Conservation (phyloP, 1,140 invertebrate genomes). For the Plectrocnemia conspersa region DNA sequence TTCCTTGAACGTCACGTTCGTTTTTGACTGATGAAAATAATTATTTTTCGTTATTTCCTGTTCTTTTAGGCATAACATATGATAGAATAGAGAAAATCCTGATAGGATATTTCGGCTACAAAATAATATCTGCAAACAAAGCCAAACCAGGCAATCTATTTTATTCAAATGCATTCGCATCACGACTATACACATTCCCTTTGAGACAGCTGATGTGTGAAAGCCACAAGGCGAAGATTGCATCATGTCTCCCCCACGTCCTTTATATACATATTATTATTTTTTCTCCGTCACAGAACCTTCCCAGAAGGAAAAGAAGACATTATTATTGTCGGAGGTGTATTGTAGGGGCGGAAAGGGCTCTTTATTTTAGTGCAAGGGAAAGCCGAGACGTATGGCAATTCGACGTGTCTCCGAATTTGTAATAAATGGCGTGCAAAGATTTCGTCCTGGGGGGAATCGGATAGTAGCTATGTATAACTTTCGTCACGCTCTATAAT, state of each 20-base stretch:
- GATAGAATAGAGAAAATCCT: too few relatives aligned
- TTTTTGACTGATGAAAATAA: too few relatives aligned
- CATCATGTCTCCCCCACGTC: conserved; percentile 17
- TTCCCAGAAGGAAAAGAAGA: conserved; percentile 27
- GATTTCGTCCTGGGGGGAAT: conserved; percentile 20
- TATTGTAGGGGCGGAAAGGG: conserved; percentile 14
- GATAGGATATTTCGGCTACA: too few relatives aligned
- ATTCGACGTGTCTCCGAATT: conserved; percentile 15
- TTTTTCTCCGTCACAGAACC: conserved; percentile 29
- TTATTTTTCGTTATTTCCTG: too few relatives aligned
- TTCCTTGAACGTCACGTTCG: too few relatives aligned
- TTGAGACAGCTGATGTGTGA: conserved; percentile 35
- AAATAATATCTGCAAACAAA: conserved; percentile 3
- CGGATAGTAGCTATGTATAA: not conserved
- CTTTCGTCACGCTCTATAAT: too few relatives aligned
- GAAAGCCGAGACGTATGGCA: conserved; percentile 2
- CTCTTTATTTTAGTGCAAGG: conserved; percentile 6
- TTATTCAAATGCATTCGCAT: conserved; percentile 35
- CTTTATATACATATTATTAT: conserved; percentile 26
- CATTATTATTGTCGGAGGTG: conserved; percentile 31
- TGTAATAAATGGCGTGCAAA: conserved; percentile 26
- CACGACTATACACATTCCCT: conserved; percentile 24
- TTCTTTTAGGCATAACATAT: too few relatives aligned
- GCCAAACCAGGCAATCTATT: conserved; percentile 31
- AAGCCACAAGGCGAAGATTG: conserved; percentile 36